Base-by-base conservation (phyloP, 2,888 invertebrate species). In the Agrochola litura region DNA sequence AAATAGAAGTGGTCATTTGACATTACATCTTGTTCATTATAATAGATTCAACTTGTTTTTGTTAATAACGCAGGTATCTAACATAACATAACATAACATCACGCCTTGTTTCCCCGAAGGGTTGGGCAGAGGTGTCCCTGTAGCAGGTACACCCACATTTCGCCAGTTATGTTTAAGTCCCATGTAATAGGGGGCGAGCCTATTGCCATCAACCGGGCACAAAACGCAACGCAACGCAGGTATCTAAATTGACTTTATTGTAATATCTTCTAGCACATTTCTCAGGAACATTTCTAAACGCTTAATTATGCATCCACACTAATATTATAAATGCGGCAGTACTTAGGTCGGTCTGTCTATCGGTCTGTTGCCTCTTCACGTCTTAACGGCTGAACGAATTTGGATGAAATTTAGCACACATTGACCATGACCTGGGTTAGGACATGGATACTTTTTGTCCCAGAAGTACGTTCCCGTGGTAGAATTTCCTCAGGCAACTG, bases 1-100 rank as follows among this genome's bases (percentile, higher is more conserved):
- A 58, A 30, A 9, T 22, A 12, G 12, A 67, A 52, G 37, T 43
- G n/a, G 19, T 64, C 19, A 30, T 22, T 43, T 60, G 46, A 66
- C 25, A 22, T 72, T 37, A 41, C 19, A 79, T 46, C 25, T 37
- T 37, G 61, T 12, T 79, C 19, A 6, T 25, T 14, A 12, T 9
- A 76, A 41, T 52, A 58, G n/a, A 52, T 49, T 52, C 16, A 4
- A 41, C n/a, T 61, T 61, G n/a, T 68, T 61, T 60, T 77, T 49
- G 5, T 65, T 14, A 12, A n/a, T n/a, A 37, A 19, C 22, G 16
- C 25, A 25, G 43, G 19, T 30, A 12, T 4, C 25, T 46, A 22
- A 22, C n/a, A n/a, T n/a, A n/a, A n/a, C n/a, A n/a, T n/a, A n/a
- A n/a, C n/a, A n/a, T n/a, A n/a, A n/a, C n/a, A n/a, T n/a, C n/a